These are phyloP conservation scores for Clunio marinus DNA, from an alignment of 2,888 invertebrate genomes.

Conservation along the genomic window DNA sequence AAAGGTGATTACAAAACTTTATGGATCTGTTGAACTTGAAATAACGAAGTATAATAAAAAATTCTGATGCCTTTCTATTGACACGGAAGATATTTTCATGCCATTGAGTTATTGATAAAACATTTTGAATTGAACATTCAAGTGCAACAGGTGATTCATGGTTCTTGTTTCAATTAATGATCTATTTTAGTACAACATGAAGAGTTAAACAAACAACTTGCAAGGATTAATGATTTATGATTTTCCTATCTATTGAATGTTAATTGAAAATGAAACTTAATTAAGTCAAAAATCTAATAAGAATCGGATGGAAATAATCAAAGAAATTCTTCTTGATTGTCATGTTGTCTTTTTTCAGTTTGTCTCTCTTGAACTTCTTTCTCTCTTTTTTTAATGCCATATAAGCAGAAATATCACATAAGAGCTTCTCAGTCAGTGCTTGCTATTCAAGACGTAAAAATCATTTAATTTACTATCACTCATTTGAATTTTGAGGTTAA, in stretches of 20 bases:
- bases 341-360: not conserved
- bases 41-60: not conserved
- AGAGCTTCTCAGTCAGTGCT: slow-evolving; percentile 11
- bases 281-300: no score
- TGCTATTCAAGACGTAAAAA: not conserved
- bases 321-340: not conserved
- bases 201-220: no score
- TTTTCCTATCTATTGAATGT: no score
- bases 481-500: slow-evolving; percentile 26
- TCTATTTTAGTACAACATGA: no score
- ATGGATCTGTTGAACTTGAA: not conserved
- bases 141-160: no score
- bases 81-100: no score
- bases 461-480: slow-evolving; percentile 27
- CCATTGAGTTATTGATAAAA: no score
- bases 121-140: no score
- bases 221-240: no score
- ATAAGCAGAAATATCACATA: not conserved
- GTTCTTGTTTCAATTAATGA: no score
- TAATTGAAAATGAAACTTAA: no score
- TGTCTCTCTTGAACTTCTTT: not conserved
- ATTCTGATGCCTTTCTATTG: not conserved
- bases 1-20: not conserved
- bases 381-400: not conserved
- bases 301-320: no score